Percentiles rank a stretch among this genome's conserved stretches.
phyloP scores from a whole-genome alignment of 2,113 vertebrate genomes.

The Psittacus erithacus region DNA sequence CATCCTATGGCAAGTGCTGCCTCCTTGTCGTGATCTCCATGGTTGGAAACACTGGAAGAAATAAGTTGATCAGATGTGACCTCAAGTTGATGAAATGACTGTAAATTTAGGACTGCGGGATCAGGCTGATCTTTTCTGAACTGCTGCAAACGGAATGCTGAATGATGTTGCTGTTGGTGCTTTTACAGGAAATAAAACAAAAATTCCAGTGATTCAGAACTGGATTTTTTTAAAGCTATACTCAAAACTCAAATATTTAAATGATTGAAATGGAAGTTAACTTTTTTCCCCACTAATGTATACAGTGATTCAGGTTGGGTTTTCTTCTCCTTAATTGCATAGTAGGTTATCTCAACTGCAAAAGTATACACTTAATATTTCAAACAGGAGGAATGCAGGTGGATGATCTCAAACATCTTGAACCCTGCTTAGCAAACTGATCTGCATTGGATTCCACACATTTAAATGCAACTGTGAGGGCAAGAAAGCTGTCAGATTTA shows the following conservation, averaged over 20 bases:
- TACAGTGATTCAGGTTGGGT: background rate
- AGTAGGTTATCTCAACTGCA: background rate
- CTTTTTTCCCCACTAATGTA: background rate
- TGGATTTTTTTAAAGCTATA: constrained; percentile 49
- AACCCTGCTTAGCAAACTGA: background rate
- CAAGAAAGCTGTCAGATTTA: background rate
- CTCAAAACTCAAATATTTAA: constrained; percentile 70
- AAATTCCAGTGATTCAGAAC: constrained; percentile 79
- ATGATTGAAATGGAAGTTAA: constrained; percentile 53
- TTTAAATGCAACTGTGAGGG: background rate
- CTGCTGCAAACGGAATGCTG: constrained; percentile 22
- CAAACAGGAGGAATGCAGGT: background rate
- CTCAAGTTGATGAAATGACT: constrained; percentile 52
- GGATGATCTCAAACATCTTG: background rate
- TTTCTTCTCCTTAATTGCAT: background rate
- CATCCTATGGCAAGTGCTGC: background rate
- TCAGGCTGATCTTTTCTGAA: constrained; percentile 46
- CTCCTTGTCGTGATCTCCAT: background rate
- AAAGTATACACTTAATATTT: background rate
- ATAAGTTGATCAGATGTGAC: constrained; percentile 25
- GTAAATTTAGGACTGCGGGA: constrained; percentile 19
- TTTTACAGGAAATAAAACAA: constrained; percentile 79
- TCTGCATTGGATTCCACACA: background rate
- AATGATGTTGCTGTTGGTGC: constrained; percentile 60
- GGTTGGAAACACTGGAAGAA: constrained; percentile 34